Conservation (phyloP, 1,140 invertebrate genomes). For the Parasteatoda tepidariorum region DNA sequence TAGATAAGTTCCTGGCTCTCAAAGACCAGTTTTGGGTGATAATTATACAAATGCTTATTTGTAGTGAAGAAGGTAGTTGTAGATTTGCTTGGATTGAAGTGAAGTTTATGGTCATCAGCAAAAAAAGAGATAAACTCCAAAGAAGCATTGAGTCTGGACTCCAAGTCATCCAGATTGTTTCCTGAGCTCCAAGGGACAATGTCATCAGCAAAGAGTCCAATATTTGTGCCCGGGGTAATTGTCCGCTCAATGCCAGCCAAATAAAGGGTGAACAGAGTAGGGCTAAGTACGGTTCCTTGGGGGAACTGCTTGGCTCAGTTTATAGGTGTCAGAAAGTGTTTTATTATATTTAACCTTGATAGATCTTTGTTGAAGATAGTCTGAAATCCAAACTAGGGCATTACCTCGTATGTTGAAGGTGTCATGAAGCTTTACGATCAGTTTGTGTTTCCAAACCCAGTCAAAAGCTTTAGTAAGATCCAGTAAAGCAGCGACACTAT, state of each 20-base stretch:
- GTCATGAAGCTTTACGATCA: not conserved
- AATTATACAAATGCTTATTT: not conserved
- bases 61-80: not conserved
- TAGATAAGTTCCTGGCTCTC: no score
- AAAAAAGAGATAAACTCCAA: not conserved
- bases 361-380: not conserved
- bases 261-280: not conserved
- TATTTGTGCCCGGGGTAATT: not conserved
- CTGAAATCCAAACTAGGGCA: not conserved
- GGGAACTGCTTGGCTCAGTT: not conserved
- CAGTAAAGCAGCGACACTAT: not conserved
- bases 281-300: not conserved
- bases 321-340: not conserved
- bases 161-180: not conserved
- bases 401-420: not conserved
- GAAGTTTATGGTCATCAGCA: not conserved
- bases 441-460: not conserved
- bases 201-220: not conserved
- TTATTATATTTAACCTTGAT: slow-evolving; percentile 12
- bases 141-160: not conserved
- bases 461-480: not conserved
- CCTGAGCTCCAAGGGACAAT: not conserved
- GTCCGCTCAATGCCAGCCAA: not conserved
- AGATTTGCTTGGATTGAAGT: not conserved
- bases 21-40: not conserved